Evolutionary conservation across 2,888 invertebrate genomes (phyloP).

Genomic region (Thelaira solivaga): DNA sequence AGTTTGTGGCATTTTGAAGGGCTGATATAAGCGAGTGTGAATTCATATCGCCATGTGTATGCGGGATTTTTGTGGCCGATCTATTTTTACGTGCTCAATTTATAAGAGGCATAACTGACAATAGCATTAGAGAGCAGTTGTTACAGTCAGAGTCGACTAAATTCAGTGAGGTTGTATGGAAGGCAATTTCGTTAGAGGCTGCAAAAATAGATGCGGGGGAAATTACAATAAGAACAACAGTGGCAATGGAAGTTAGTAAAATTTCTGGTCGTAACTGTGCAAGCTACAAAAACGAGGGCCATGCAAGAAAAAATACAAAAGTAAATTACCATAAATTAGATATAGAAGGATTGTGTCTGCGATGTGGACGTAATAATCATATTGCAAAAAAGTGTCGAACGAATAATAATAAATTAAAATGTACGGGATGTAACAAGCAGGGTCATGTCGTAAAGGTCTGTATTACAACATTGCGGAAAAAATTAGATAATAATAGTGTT

Average conservation of each 20-base stretch:
- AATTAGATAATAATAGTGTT: too few species aligned
- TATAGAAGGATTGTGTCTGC: neutral
- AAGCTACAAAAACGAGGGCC: too few species aligned
- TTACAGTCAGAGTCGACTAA: neutral
- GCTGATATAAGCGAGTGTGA: conserved; percentile 2
- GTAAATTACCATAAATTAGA: neutral
- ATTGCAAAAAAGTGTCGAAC: neutral
- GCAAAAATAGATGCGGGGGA: neutral
- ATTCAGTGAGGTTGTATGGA: neutral
- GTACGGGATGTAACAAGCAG: neutral
- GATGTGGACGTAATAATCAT: neutral
- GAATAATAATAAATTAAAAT: neutral
- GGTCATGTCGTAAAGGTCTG: neutral
- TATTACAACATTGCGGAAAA: neutral
- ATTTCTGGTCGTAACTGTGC: neutral
- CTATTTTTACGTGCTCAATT: conserved; percentile 41
- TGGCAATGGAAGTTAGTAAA: neutral
- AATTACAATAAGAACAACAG: neutral
- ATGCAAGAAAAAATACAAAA: too few species aligned
- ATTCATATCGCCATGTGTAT: neutral
- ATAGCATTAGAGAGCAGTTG: neutral
- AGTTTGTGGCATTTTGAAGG: neutral
- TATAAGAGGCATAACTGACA: neutral
- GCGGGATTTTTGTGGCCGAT: conserved; percentile 5
- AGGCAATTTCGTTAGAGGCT: neutral